Conservation (phyloP, 2,113 vertebrate species). For the Penelope pileata region DNA sequence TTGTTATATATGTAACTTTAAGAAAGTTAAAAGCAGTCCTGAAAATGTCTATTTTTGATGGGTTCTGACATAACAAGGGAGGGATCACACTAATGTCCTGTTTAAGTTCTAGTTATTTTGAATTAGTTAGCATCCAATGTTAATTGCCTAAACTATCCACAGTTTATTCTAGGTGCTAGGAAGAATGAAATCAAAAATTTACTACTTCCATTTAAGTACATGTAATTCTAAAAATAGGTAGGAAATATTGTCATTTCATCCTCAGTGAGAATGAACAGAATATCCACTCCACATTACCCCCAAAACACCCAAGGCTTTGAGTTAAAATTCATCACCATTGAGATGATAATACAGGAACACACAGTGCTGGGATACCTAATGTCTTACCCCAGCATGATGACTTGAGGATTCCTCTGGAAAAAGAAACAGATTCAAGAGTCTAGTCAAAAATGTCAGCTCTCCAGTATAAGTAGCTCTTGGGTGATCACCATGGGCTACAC, state of each 20-base stretch:
- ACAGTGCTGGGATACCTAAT: fast-evolving
- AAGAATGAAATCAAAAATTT: not conserved
- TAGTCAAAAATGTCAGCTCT: not conserved
- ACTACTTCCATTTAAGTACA: not conserved
- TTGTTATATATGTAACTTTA: not conserved
- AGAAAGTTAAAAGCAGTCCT: not conserved
- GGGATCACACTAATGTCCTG: not conserved
- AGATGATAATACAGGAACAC: not conserved
- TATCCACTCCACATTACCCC: not conserved
- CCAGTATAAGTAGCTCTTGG: not conserved
- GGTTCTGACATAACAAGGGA: not conserved
- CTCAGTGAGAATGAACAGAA: not conserved
- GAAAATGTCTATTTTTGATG: not conserved
- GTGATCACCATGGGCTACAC: not conserved
- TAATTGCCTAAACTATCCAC: not conserved
- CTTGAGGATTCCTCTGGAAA: not conserved
- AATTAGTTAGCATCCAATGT: not conserved
- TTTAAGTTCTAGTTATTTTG: not conserved
- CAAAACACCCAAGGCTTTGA: not conserved
- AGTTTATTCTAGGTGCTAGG: not conserved
- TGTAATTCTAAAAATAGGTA: not conserved
- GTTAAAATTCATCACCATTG: not conserved
- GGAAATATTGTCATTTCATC: not conserved
- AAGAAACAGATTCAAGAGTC: not conserved
- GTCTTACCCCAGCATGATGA: not conserved